These are phyloP conservation scores for Sebastiscus albofasciatus DNA, from an alignment of 2,797 vertebrate species.

Conservation along the genomic window DNA sequence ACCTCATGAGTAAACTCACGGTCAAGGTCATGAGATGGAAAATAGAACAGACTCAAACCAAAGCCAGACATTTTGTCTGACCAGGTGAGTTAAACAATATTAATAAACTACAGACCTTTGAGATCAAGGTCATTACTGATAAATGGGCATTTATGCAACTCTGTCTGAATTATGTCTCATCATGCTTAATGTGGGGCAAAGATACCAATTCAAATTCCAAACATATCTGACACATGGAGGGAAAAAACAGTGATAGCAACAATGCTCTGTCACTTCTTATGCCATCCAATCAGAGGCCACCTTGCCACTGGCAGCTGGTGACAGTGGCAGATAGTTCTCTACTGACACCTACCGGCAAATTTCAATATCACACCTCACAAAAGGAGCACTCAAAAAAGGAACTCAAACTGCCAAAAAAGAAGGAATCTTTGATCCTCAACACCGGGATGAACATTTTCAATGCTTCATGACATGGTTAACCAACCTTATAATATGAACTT, in stretches of 20 bases:
- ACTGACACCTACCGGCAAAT: constrained; percentile 67
- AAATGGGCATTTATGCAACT: background rate
- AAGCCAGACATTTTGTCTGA: background rate
- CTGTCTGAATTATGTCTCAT: background rate
- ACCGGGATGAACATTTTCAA: no score
- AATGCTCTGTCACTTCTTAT: constrained; percentile 48
- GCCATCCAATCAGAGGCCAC: constrained; percentile 69
- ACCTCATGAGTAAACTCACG: constrained; percentile 8
- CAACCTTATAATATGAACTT: background rate
- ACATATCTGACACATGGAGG: constrained; percentile 31
- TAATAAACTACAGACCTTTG: background rate
- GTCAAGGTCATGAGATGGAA: constrained; percentile 24
- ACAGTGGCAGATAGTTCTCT: constrained; percentile 10
- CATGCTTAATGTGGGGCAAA: background rate
- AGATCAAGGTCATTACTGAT: background rate
- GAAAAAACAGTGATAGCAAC: constrained; percentile 37
- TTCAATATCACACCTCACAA: background rate
- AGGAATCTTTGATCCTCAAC: background rate
- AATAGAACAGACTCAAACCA: background rate
- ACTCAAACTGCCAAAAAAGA: background rate
- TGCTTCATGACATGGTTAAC: background rate
- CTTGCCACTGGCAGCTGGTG: constrained; percentile 29
- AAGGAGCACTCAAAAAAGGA: background rate
- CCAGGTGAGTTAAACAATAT: background rate
- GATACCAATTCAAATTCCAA: constrained; percentile 21